Evolutionary conservation across 2,888 invertebrate species (phyloP).

Genomic region (Drosophila dives): DNA sequence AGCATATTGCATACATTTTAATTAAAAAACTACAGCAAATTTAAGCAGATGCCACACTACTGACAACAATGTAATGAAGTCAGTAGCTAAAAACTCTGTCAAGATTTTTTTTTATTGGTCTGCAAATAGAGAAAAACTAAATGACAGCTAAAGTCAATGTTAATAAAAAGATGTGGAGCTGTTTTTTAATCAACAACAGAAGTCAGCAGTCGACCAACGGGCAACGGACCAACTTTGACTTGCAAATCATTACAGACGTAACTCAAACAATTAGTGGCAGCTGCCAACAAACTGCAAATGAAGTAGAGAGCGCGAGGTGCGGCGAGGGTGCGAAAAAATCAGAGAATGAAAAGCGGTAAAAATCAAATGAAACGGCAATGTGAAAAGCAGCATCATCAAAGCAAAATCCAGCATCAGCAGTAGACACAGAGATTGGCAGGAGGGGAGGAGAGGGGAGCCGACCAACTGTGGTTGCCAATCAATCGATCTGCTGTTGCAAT

Average conservation of each 20-base stretch:
- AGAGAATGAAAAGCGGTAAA: slow-evolving; percentile 52
- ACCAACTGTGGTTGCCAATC: slow-evolving; percentile 54
- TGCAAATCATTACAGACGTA: slow-evolving; percentile 79
- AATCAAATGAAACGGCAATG: slow-evolving; percentile 66
- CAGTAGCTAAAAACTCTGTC: slow-evolving; percentile 27
- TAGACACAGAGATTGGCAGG: slow-evolving; percentile 1
- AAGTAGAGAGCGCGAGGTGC: slow-evolving; percentile 35
- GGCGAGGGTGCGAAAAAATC: slow-evolving; percentile 12
- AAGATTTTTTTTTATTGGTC: slow-evolving; percentile 44
- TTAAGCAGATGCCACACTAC: slow-evolving; percentile 11
- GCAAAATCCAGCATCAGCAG: slow-evolving; percentile 24
- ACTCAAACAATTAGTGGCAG: slow-evolving; percentile 79
- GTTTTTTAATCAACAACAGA: slow-evolving; percentile 75
- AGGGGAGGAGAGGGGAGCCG: neutral
- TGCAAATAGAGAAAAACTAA: slow-evolving; percentile 51
- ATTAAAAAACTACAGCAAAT: slow-evolving; percentile 78
- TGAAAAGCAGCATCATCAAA: slow-evolving; percentile 53
- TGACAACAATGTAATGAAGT: slow-evolving; percentile 28
- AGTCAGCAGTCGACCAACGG: slow-evolving; percentile 51
- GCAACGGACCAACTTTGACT: slow-evolving; percentile 69
- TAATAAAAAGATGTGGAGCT: slow-evolving; percentile 48
- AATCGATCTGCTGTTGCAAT: slow-evolving; percentile 67
- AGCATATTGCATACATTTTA: slow-evolving; percentile 81
- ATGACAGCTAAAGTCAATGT: slow-evolving; percentile 61
- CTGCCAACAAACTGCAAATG: slow-evolving; percentile 70